Evolutionary conservation across 1,140 invertebrate species (phyloP).

Genomic region (Aphidius gifuensis): DNA sequence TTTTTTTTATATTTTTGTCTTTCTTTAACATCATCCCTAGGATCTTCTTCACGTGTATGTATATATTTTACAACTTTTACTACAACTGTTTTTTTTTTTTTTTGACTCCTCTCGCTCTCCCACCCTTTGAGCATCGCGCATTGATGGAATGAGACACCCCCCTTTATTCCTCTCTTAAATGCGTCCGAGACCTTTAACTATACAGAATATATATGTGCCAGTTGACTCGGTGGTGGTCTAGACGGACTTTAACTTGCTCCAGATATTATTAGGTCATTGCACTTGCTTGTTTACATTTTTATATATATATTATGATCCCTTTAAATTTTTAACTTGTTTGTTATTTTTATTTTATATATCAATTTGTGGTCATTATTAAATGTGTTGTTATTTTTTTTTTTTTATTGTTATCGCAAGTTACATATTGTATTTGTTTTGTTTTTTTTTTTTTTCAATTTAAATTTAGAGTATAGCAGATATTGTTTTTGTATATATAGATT

Average conservation of each 20-base stretch:
- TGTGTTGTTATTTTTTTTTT: slow-evolving; percentile 8
- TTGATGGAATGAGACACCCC: no score
- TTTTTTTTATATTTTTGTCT: background rate
- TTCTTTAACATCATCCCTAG: no score
- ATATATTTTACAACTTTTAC: slow-evolving; percentile 6
- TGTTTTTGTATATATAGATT: no score
- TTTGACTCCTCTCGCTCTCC: background rate
- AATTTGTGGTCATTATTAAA: slow-evolving; percentile 4
- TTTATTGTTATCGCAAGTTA: no score
- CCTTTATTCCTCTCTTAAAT: background rate
- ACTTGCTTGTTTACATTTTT: slow-evolving; percentile 16
- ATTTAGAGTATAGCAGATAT: no score
- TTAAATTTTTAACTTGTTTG: slow-evolving; percentile 13
- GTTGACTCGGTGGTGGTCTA: no score
- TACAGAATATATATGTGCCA: background rate
- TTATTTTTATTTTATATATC: slow-evolving; percentile 13
- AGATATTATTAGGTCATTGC: slow-evolving; percentile 45
- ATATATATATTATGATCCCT: slow-evolving; percentile 15
- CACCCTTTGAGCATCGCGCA: background rate
- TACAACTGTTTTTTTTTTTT: background rate
- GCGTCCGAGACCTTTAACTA: slow-evolving; percentile 14
- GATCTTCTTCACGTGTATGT: background rate
- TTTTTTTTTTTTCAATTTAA: no score
- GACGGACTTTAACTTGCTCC: slow-evolving; percentile 23
- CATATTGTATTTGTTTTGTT: no score